Base-by-base conservation (phyloP, 1,140 invertebrate genomes). In the Cydia fagiglandana region DNA sequence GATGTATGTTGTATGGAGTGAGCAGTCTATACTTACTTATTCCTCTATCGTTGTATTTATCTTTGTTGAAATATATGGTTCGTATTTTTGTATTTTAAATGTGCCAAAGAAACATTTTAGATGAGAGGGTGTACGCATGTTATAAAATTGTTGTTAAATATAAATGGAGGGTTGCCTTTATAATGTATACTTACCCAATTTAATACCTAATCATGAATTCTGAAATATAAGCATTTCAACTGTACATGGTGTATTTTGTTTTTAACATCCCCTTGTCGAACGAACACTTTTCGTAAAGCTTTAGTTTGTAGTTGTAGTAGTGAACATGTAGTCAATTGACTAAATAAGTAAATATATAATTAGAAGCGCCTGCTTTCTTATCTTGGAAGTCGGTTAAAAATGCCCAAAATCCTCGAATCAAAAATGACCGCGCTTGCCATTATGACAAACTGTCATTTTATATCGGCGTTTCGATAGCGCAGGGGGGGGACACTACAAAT, bases 21-120 rank as follows among this genome's bases (percentile, higher is more conserved):
- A 24, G 24, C 24, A 24, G 2, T 24, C 24, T 24, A 24, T 24
- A 2, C 24, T 24, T 24, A 24, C 24, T 24, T 24, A 24, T 24
- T 24, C 2, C 24, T 24, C 24, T 24, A 24, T 24, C 1, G 24
- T 24, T 24, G 24, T 24, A 24, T 2, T 1, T 24, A 64, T 75
- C 76, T 76, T 79, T 79, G 77, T 81, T 79, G 73, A 77, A 79
- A 75, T 76, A 76, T 76, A 76, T 28, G 75, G 73, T 77, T 79
- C 38, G 24, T 41, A 50, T 73, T 75, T 75, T 64, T 76, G 66
- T 61, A 76, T 76, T 73, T 6, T 81, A 61, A 81, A 81, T 78
- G 70, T 75, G 74, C 74, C 74, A 56, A 74, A 56, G 7, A 20
- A 74, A 53, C 17, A 45, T 74, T 74, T 61, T 24, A 61, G 9